Base-by-base conservation (phyloP, 23 tunicate genomes). In the Oikopleura dioica region DNA sequence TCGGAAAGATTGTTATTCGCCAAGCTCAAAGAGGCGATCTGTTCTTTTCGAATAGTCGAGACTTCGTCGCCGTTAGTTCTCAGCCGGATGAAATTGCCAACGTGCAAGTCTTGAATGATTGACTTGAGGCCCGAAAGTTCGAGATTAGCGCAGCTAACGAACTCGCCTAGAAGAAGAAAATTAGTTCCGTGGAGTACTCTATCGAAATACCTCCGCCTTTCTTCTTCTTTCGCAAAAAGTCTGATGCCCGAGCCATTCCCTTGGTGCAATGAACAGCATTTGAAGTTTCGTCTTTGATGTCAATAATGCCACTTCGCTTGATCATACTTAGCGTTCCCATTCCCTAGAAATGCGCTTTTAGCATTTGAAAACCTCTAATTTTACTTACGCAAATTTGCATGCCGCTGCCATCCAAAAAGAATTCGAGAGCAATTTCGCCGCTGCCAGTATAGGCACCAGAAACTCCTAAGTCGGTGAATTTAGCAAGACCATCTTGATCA, bases 381-480 rank as follows among this genome's bases (percentile, higher is more conserved):
- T 16, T 9, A 63, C 72, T 63, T 63, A 63, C 72, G 26, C 72
- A 63, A 63, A 63, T 28, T 63, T 63, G 30, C 16, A 63, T 23
- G 33, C 33, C 72, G 2, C 26, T 31, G 29, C 72, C 72, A 63
- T 63, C 72, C 33, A 63, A 63, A 28, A 12, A 63, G 26, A 63
- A 63, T 63, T 63, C 72, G 5, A 63, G 33, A 24, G 72, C 30
- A 28, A 63, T 24, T 63, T 28, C 5, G 30, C 72, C 30, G n/a
- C n/a, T n/a, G 33, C 72, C 72, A 23, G 26, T 63, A 21, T 23
- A 63, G 29, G 26, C 72, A 31, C 72, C 72, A 24, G 30, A 24
- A 63, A 63, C 5, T 21, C 72, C 72, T 31, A 63, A 63, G 33
- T 63, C 72, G 33, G 72, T 63, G 33, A 63, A 63, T 63, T 63